These are phyloP conservation scores for Furnarius figulus DNA, from an alignment of 2,113 vertebrate genomes.

Conservation along the genomic window DNA sequence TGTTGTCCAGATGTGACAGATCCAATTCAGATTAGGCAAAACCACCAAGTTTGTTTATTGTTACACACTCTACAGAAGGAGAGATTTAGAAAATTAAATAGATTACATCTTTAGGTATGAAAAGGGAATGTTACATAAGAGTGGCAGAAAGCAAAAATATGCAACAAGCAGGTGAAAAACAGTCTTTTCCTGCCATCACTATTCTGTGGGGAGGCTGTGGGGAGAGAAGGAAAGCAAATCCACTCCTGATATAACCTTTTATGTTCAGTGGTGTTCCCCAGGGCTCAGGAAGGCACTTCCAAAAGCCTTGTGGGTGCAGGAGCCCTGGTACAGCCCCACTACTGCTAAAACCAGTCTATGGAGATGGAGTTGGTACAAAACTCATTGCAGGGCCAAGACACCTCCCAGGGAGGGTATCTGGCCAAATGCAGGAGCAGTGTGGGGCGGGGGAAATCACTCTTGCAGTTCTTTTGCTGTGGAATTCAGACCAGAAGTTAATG, in stretches of 20 bases:
- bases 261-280: neutral
- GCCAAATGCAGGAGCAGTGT: neutral
- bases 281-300: neutral
- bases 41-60: neutral
- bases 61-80: neutral
- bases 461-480: neutral
- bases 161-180: neutral
- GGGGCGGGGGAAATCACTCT: neutral
- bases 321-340: neutral
- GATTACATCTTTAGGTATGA: neutral
- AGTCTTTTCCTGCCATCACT: neutral
- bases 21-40: neutral
- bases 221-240: neutral
- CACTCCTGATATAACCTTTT: neutral
- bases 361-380: neutral
- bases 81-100: neutral
- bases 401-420: neutral
- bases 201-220: neutral
- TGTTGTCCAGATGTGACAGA: neutral
- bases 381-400: neutral
- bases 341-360: neutral
- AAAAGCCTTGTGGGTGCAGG: neutral
- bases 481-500: conserved; percentile 12
- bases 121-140: neutral
- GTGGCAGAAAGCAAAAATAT: neutral